A percentile compares a stretch with the other conserved stretches of the same genome.
Conservation (phyloP, 2,113 vertebrate genomes). For the Theristicus caerulescens region DNA sequence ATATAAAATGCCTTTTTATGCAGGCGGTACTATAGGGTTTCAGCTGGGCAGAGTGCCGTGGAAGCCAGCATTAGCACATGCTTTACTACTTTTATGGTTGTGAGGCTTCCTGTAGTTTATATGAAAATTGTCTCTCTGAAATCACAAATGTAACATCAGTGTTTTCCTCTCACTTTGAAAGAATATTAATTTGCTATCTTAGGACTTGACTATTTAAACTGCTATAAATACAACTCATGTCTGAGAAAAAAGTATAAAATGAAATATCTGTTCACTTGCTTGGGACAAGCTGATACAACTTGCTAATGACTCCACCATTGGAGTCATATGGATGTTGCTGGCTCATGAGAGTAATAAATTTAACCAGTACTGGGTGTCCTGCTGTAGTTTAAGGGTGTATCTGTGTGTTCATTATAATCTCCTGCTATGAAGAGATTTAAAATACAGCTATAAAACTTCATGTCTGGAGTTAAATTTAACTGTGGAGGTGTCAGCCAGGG, state of each 20-base stretch:
- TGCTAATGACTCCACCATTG: background rate
- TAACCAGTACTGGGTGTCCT: background rate
- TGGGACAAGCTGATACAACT: background rate
- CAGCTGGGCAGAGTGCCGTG: conserved; percentile 22
- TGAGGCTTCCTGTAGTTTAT: conserved; percentile 23
- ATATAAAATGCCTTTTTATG: conserved; percentile 35
- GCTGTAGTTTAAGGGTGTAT: background rate
- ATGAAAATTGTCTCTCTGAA: conserved; percentile 45
- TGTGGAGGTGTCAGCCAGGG: background rate
- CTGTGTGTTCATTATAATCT: background rate
- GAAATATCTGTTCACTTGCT: background rate
- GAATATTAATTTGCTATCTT: conserved; percentile 41
- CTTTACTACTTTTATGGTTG: conserved; percentile 15
- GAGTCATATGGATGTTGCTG: background rate
- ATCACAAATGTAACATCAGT: conserved; percentile 45
- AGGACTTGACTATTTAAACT: conserved; percentile 20
- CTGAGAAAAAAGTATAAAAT: background rate
- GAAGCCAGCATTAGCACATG: conserved; percentile 9
- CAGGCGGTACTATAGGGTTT: conserved; percentile 12
- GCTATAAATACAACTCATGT: conserved; percentile 16
- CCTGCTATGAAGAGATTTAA: background rate
- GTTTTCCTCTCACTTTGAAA: conserved; percentile 33
- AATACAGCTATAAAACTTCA: conserved; percentile 15
- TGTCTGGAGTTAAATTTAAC: conserved; percentile 29
- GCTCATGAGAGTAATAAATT: background rate